These are phyloP conservation scores for Sitta europaea DNA, from an alignment of 2,113 vertebrate species.

Conservation along the genomic window DNA sequence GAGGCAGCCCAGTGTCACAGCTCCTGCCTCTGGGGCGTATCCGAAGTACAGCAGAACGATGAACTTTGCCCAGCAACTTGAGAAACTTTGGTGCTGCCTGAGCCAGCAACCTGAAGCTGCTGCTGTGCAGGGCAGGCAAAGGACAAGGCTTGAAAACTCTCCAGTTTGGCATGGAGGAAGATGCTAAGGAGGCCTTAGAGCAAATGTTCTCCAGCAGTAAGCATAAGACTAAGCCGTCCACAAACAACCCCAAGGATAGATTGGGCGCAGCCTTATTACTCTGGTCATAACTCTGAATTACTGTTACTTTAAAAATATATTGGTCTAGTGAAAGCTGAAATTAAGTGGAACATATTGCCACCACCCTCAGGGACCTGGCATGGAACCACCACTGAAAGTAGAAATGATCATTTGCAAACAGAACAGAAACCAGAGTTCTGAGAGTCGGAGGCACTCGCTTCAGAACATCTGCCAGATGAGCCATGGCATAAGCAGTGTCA, in stretches of 20 bases:
- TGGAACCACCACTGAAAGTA: not conserved
- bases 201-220: not conserved
- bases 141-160: not conserved
- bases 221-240: rapidly evolving
- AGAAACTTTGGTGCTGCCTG: not conserved
- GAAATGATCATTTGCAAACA: not conserved
- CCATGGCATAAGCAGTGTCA: not conserved
- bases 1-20: not conserved
- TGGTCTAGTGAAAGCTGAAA: not conserved
- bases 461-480: not conserved
- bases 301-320: not conserved
- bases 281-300: not conserved
- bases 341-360: not conserved
- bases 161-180: not conserved
- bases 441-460: not conserved
- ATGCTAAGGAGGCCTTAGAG: not conserved
- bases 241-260: not conserved
- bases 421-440: not conserved
- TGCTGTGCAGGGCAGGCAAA: not conserved
- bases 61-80: not conserved
- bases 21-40: not conserved
- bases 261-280: not conserved
- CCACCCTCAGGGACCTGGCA: not conserved
- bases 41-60: rapidly evolving
- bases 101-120: not conserved